Evolutionary conservation across 2,888 invertebrate genomes (phyloP).

Genomic region (Patella ulyssiponensis): DNA sequence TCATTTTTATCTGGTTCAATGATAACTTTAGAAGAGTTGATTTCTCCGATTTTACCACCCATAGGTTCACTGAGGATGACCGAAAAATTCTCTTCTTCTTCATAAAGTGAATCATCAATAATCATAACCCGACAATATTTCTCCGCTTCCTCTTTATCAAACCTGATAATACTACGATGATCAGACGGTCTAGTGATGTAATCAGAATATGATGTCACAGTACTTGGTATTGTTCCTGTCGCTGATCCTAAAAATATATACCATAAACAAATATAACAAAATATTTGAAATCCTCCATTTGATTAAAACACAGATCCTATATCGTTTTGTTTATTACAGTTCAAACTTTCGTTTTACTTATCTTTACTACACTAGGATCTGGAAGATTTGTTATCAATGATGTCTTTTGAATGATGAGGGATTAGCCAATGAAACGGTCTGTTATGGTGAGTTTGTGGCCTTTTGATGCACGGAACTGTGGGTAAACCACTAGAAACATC

Average conservation of each 20-base stretch:
- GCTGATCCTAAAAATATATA: slow-evolving; percentile 60
- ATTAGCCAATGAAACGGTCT: too few relatives aligned
- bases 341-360: too few relatives aligned
- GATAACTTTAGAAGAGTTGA: slow-evolving; percentile 52
- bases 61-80: slow-evolving; percentile 62
- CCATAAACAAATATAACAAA: too few relatives aligned
- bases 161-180: slow-evolving; percentile 62
- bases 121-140: slow-evolving; percentile 65
- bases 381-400: too few relatives aligned
- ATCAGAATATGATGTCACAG: slow-evolving; percentile 68
- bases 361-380: too few relatives aligned
- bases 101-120: slow-evolving; percentile 71
- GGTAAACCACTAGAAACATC: too few relatives aligned
- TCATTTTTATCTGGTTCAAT: slow-evolving; percentile 67
- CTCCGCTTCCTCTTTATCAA: slow-evolving; percentile 60
- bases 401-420: too few relatives aligned
- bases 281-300: too few relatives aligned
- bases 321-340: too few relatives aligned
- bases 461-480: too few relatives aligned
- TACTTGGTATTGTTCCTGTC: slow-evolving; percentile 60
- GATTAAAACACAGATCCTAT: too few relatives aligned
- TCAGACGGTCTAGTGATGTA: slow-evolving; percentile 66
- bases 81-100: slow-evolving; percentile 66
- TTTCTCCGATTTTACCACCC: slow-evolving; percentile 64
- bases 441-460: too few relatives aligned